Conservation (phyloP, 2,888 invertebrate genomes). For the Hirtodrosophila duncani region DNA sequence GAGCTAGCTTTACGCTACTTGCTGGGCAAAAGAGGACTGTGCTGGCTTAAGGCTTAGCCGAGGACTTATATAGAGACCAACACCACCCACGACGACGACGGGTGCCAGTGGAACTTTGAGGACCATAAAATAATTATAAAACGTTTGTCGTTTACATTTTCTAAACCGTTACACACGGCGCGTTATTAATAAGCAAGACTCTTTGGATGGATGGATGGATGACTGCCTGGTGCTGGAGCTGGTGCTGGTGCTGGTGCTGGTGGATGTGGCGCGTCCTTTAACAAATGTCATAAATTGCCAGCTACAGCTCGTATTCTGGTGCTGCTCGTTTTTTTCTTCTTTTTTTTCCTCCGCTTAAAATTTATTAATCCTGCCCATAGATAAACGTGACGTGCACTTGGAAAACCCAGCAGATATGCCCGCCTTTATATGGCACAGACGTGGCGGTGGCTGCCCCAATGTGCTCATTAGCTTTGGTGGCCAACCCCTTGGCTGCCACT, state of each 20-base stretch:
- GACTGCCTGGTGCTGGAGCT: constrained; percentile 4
- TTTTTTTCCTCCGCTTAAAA: constrained; percentile 29
- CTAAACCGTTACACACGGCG: constrained; percentile 68
- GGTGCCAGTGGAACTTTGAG: constrained; percentile 49
- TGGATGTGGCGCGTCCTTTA: constrained; percentile 49
- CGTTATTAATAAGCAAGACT: constrained; percentile 58
- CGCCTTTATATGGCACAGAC: constrained; percentile 25
- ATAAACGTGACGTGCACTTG: constrained; percentile 65
- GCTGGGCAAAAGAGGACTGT: constrained; percentile 34
- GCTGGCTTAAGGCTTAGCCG: constrained; percentile 21
- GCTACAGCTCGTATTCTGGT: constrained; percentile 31
- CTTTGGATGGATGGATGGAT: constrained; percentile 5
- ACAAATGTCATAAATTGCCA: constrained; percentile 73
- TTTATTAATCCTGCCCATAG: constrained; percentile 66
- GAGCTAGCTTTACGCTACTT: no score
- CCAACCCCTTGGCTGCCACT: constrained; percentile 9
- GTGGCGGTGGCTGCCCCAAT: constrained; percentile 12
- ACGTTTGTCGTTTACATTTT: constrained; percentile 66
- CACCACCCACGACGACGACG: constrained; percentile 12
- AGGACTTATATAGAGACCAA: constrained; percentile 42
- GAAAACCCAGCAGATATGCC: constrained; percentile 36
- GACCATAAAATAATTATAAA: constrained; percentile 73
- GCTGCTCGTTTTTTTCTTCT: constrained; percentile 39
- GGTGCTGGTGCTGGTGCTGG: background rate
- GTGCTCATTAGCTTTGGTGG: constrained; percentile 45